Base-by-base conservation (phyloP, 2,113 vertebrate genomes). In the Pyrgilauda ruficollis region DNA sequence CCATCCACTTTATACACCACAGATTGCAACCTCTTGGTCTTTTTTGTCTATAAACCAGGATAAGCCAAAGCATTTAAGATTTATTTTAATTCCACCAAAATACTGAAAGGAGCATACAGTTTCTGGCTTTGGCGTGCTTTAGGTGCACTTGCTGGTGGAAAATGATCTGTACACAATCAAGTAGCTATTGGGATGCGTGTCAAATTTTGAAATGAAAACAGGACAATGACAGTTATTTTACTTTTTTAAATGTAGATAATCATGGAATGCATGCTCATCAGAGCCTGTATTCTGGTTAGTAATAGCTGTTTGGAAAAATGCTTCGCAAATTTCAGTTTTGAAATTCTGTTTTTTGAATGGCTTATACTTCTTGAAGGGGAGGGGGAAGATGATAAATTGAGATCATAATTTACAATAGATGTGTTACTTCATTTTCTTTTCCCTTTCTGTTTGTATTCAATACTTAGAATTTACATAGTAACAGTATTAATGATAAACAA, bases 61-160 rank as follows among this genome's bases (percentile, higher is more conserved):
- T 70, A 37, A 70, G 4, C 6, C 15, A n/a, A 44, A 67, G 2
- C 2, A 50, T 53, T 78, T 78, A 33, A 35, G 26, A 37, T 49
- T 89, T 76, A 23, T 44, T 61, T 69, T 67, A 10, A 63, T 50
- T 41, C 33, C 33, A 59, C 13, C 12, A 64, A 78, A 87, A 35
- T 5, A 28, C 2, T 31, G 21, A 67, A 96, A 63, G 9, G 7
- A 47, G 2, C 0, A 1, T 7, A 18, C 3, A 74, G 35, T 12
- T 89, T 84, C 61, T 91, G 59, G 7, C 5, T 37, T 59, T 62
- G 13, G 4, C 3, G 0, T 63, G 23, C 11, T 80, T 73, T 2
- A 3, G 5, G 2, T 44, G 4, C 7, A 1, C 24, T 74, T 0
- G 0, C 8, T 66, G 33, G 3, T 7, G 7, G 8, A 35, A 41